Evolutionary conservation across 2,888 invertebrate genomes (phyloP).

Genomic region (Gortyna flavago): DNA sequence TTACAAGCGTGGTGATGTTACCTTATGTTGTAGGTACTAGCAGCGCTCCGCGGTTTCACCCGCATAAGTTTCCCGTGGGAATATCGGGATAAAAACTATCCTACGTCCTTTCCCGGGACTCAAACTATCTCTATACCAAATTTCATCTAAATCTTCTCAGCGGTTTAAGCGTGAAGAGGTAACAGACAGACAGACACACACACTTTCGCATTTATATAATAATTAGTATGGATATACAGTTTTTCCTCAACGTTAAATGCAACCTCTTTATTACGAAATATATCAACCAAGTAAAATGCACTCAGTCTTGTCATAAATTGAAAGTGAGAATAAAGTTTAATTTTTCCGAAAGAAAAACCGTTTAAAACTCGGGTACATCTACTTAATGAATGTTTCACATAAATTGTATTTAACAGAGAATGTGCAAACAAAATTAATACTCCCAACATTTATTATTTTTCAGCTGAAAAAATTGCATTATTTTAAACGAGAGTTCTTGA

Average conservation of each 20-base stretch:
- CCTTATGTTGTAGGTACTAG: too few species aligned
- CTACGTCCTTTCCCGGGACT: too few species aligned
- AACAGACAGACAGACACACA: too few species aligned
- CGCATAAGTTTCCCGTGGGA: too few species aligned
- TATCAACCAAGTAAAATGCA: conserved; percentile 10
- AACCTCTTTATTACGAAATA: conserved; percentile 30
- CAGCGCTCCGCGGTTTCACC: too few species aligned
- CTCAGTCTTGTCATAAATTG: conserved; percentile 41
- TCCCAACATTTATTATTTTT: conserved; percentile 14
- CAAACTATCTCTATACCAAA: too few species aligned
- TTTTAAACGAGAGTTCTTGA: background rate
- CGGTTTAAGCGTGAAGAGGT: too few species aligned
- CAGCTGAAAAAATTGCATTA: conserved; percentile 23
- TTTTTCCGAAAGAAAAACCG: conserved; percentile 8
- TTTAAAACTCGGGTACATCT: conserved; percentile 19
- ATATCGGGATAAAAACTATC: too few species aligned
- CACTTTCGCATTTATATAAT: too few species aligned
- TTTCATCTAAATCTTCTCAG: too few species aligned
- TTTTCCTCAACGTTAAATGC: background rate
- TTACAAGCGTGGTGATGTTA: too few species aligned
- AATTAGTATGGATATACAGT: too few species aligned
- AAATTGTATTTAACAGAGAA: conserved; percentile 21
- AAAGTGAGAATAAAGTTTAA: conserved; percentile 34
- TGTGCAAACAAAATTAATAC: conserved; percentile 36
- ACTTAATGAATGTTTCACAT: conserved; percentile 26